Conservation (phyloP, 2,113 vertebrate species). For the Platysteira castanea region DNA sequence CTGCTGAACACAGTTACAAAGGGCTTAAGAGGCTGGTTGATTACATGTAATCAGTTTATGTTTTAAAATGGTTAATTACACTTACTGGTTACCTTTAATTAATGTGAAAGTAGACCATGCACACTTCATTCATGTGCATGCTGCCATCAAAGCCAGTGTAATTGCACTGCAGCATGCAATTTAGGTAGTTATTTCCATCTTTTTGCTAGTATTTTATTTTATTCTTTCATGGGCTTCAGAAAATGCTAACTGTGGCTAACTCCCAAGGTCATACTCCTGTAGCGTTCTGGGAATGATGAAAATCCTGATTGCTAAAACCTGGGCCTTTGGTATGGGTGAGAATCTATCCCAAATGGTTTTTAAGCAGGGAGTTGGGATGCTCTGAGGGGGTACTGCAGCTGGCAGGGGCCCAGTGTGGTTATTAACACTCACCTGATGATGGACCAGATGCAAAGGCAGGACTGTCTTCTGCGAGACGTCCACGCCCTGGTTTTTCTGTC, state of each 20-base stretch:
- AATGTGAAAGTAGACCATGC: not conserved
- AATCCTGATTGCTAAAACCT: not conserved
- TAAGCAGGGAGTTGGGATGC: not conserved
- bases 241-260: not conserved
- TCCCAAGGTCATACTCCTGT: not conserved
- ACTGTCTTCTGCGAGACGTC: constrained; percentile 92
- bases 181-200: not conserved
- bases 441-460: constrained; percentile 90
- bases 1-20: not conserved
- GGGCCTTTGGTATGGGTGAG: not conserved
- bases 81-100: not conserved
- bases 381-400: not conserved
- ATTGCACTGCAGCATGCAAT: not conserved
- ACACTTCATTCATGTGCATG: not conserved
- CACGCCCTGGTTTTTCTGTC: constrained; percentile 81
- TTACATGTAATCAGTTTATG: not conserved
- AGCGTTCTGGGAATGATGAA: not conserved
- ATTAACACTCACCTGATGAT: constrained; percentile 85
- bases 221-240: not conserved
- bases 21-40: not conserved
- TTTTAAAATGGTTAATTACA: constrained; percentile 7
- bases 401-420: not conserved
- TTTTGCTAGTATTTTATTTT: not conserved
- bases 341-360: not conserved
- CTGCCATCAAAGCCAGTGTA: not conserved